phyloP scores from a whole-genome alignment of 2,797 vertebrate genomes.

The Phylloscopus collybita region DNA sequence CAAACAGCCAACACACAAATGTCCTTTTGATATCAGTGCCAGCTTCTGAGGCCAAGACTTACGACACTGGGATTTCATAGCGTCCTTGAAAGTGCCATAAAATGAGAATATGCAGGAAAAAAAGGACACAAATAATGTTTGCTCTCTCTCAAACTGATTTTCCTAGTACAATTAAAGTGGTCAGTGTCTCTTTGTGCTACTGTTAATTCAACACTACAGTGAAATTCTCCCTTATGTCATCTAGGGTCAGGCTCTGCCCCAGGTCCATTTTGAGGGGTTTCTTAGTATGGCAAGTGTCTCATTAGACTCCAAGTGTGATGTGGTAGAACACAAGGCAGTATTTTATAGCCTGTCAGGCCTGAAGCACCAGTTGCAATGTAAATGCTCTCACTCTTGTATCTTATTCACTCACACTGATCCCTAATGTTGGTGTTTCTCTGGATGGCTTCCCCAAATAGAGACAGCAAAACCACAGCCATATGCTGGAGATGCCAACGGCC shows the following conservation, averaged over 20 bases:
- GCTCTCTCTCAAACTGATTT: background rate
- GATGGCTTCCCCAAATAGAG: background rate
- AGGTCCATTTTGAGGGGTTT: background rate
- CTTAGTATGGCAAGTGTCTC: background rate
- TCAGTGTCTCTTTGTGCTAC: background rate
- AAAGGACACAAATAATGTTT: background rate
- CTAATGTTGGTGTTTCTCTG: background rate
- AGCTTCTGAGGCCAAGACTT: background rate
- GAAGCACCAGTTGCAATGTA: background rate
- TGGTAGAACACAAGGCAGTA: background rate
- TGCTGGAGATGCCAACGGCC: background rate
- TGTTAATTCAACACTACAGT: background rate
- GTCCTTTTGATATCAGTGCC: background rate
- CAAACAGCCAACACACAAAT: background rate
- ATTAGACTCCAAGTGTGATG: rapidly evolving
- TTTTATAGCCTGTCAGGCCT: background rate
- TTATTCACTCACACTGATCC: background rate
- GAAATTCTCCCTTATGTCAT: background rate
- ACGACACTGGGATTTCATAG: background rate
- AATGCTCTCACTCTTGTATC: background rate
- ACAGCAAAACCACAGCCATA: background rate
- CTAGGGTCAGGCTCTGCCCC: background rate
- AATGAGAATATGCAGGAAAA: background rate
- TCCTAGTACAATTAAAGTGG: background rate
- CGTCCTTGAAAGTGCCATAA: background rate